A percentile compares a stretch with the other conserved stretches of the same genome.
phyloP scores from a whole-genome alignment of 53 echinoderm and acorn worm species.

The Mesocentrotus franciscanus region DNA sequence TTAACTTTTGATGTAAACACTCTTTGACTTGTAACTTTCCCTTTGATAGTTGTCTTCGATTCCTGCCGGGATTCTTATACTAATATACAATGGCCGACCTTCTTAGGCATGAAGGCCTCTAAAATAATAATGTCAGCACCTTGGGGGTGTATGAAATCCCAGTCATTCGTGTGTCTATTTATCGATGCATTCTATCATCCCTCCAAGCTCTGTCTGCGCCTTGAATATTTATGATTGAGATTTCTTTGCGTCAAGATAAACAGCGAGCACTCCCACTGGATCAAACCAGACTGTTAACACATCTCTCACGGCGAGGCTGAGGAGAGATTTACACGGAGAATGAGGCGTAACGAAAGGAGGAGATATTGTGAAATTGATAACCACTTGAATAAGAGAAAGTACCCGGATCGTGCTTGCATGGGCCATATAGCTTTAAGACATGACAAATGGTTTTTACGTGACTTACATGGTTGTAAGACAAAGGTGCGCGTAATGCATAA shows the following conservation, averaged over 20 bases:
- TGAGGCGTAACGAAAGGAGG: slow-evolving; percentile 11
- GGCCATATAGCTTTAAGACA: background rate
- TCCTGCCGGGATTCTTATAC: background rate
- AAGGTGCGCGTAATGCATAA: slow-evolving; percentile 10
- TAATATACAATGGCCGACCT: slow-evolving; percentile 1
- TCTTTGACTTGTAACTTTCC: background rate
- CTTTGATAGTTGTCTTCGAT: no score
- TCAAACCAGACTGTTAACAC: slow-evolving; percentile 21
- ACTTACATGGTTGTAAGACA: background rate
- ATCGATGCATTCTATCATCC: background rate
- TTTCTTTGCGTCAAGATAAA: slow-evolving; percentile 23
- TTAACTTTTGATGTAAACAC: background rate
- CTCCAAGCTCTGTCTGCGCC: slow-evolving; percentile 6
- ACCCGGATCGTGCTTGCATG: background rate
- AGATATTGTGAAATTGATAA: slow-evolving; percentile 21
- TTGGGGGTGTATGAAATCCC: slow-evolving; percentile 9
- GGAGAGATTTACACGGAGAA: background rate
- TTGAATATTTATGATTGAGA: slow-evolving; percentile 44
- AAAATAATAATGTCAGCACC: background rate
- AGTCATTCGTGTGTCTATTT: slow-evolving; percentile 53
- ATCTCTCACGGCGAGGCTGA: slow-evolving; percentile 12
- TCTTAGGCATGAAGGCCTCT: background rate
- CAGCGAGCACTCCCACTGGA: slow-evolving; percentile 49
- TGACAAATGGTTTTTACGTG: background rate
- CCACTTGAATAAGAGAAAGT: slow-evolving; percentile 10